Percentiles rank a stretch among this genome's conserved stretches.
phyloP scores from a whole-genome alignment of 1,140 invertebrate genomes.

The Berghia stephanieae region DNA sequence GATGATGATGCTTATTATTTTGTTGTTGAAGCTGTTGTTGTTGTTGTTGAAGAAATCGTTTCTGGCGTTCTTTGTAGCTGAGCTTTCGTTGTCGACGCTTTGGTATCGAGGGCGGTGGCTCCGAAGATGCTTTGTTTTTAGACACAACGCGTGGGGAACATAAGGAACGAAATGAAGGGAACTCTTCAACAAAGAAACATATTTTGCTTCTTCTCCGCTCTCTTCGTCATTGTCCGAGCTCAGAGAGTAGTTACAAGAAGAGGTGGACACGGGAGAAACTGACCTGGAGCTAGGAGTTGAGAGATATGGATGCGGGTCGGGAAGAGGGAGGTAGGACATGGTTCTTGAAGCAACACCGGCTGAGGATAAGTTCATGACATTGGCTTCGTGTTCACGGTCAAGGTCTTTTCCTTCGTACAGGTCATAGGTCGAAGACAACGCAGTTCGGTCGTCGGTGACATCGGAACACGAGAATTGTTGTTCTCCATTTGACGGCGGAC shows the following conservation, averaged over 20 bases:
- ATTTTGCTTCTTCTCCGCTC: slow-evolving; percentile 21
- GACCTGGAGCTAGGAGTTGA: not conserved
- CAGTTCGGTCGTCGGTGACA: too few relatives aligned
- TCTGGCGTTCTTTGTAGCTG: too few relatives aligned
- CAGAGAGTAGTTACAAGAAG: not conserved
- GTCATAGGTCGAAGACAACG: too few relatives aligned
- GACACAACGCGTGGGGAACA: not conserved
- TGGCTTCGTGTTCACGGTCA: too few relatives aligned
- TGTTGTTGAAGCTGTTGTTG: slow-evolving; percentile 21
- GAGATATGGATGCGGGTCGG: not conserved
- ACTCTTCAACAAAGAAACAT: not conserved
- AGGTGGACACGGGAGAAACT: not conserved
- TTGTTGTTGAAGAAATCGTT: slow-evolving; percentile 19
- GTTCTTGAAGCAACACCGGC: too few relatives aligned
- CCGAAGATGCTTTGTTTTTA: slow-evolving; percentile 16
- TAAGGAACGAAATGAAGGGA: slow-evolving; percentile 11
- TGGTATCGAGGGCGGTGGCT: too few relatives aligned
- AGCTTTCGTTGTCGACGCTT: too few relatives aligned
- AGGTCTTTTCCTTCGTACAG: too few relatives aligned
- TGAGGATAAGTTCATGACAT: too few relatives aligned
- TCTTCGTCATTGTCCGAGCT: slow-evolving; percentile 25
- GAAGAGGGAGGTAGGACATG: not conserved
- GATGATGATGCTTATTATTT: not conserved
- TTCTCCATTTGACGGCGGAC: too few relatives aligned
- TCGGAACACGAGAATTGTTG: too few relatives aligned